Evolutionary conservation across 2,797 vertebrate species (phyloP), one percentile per base, ranked within the genome.

Genomic region (Poecilia wingei): DNA sequence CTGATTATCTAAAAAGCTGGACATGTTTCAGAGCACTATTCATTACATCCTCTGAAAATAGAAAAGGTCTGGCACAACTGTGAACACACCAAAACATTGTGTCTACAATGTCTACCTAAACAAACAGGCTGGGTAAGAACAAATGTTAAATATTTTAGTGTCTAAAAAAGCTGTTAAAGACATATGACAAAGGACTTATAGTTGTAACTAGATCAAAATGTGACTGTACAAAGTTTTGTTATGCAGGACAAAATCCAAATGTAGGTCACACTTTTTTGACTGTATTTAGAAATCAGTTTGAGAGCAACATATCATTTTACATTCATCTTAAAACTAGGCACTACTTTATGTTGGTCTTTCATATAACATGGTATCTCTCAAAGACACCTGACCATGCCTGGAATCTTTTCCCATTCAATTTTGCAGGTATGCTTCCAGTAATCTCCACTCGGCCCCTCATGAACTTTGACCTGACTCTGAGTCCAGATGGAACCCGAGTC

Each of bases 381-480:
- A 82, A 85, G 49, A 28, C 51, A 39, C 74, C 1, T 16, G 31
- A 12, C 20, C 13, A 46, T 22, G 45, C 76, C 71, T 31, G 41
- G 69, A 71, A 75, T 82, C 72, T 59, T 77, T 74, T 80, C 55
- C 59, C 10, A 82, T 74, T 61, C 43, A 74, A 3, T 22, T 79
- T 28, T 3, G 1, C 86, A 98, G 98, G 98, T 51, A 97, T 98
- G 98, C 94, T 99, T 8, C 98, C 98, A 0, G 95, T 97, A 16
- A 93, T 99, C 90, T 99, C 98, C 78, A 98, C 98, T 1, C 96
- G 96, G 12, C 94, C 97, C 8, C 96, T 99, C 61, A 97, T 95
- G 85, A 98, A 98, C 94, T 98, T 99, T 45, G 97, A 99, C 74
- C 93, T 98, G 88, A 98, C 96, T 0, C 96, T 99, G 49, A 98